phyloP scores from a whole-genome alignment of 2,113 vertebrate species.

The Rhinoderma darwinii region DNA sequence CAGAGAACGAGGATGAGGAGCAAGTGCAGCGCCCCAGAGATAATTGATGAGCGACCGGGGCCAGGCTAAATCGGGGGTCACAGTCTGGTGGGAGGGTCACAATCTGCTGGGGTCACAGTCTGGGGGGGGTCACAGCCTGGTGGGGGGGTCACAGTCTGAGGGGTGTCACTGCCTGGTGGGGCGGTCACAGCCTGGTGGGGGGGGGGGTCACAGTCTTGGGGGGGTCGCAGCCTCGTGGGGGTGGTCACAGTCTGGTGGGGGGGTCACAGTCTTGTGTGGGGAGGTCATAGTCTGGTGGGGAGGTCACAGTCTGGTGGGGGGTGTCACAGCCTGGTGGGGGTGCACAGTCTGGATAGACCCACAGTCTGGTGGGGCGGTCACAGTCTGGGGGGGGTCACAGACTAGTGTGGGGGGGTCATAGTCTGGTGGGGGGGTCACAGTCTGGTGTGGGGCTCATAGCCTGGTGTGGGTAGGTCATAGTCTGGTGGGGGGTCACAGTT shows the following conservation, averaged over 20 bases:
- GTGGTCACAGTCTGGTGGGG: neutral
- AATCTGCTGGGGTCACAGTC: neutral
- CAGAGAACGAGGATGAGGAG: too few relatives aligned
- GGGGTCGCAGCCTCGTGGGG: neutral
- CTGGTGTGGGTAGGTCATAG: too few relatives aligned
- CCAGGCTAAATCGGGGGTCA: too few relatives aligned
- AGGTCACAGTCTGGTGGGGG: neutral
- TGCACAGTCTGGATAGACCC: too few relatives aligned
- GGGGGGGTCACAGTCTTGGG: neutral
- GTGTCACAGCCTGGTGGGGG: too few relatives aligned
- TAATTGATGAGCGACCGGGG: too few relatives aligned
- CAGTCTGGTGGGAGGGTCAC: neutral
- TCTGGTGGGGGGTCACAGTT: neutral
- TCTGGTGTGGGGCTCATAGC: too few relatives aligned
- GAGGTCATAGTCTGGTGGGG: neutral
- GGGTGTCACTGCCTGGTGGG: neutral
- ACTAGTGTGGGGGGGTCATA: too few relatives aligned
- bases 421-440: too few relatives aligned
- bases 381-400: too few relatives aligned
- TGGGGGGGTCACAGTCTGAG: neutral
- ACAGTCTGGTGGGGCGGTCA: too few relatives aligned
- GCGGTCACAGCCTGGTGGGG: neutral
- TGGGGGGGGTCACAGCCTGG: neutral
- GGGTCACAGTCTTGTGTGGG: neutral
- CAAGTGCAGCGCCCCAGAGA: too few relatives aligned